phyloP scores from a whole-genome alignment of 2,888 invertebrate genomes.

The Aspidiotus destructor region DNA sequence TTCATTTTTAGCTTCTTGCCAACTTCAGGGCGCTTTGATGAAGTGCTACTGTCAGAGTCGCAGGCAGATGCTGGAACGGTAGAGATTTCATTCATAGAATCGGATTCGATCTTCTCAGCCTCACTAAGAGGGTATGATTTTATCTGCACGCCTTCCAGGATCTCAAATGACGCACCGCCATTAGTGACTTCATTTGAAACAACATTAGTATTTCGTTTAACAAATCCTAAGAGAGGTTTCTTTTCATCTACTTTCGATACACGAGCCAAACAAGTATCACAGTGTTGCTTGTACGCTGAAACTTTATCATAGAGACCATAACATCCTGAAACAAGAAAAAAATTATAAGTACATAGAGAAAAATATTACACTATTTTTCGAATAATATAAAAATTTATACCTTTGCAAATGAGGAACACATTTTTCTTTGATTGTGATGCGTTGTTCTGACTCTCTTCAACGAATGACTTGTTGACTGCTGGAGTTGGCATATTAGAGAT shows the following conservation, averaged over 20 bases:
- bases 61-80: neutral
- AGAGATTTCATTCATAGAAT: neutral
- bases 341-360: neutral
- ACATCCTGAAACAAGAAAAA: conserved; percentile 14
- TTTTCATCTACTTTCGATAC: neutral
- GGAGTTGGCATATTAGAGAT: too few relatives aligned
- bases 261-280: conserved; percentile 14
- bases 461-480: neutral
- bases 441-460: neutral
- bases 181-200: neutral
- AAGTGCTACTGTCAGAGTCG: neutral
- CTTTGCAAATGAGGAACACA: conserved; percentile 18
- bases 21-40: neutral
- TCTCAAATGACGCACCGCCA: conserved; percentile 17
- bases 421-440: conserved; percentile 7
- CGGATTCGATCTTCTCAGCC: neutral
- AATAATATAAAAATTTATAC: neutral
- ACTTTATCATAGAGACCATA: conserved; percentile 17
- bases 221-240: conserved; percentile 22
- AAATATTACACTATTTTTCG: too few relatives aligned
- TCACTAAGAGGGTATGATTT: conserved; percentile 4
- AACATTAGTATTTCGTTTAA: conserved; percentile 12
- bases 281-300: conserved; percentile 20
- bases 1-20: neutral
- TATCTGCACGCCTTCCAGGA: conserved; percentile 22